Evolutionary conservation across 2,113 vertebrate genomes (phyloP).

Genomic region (Ciconia boyciana): DNA sequence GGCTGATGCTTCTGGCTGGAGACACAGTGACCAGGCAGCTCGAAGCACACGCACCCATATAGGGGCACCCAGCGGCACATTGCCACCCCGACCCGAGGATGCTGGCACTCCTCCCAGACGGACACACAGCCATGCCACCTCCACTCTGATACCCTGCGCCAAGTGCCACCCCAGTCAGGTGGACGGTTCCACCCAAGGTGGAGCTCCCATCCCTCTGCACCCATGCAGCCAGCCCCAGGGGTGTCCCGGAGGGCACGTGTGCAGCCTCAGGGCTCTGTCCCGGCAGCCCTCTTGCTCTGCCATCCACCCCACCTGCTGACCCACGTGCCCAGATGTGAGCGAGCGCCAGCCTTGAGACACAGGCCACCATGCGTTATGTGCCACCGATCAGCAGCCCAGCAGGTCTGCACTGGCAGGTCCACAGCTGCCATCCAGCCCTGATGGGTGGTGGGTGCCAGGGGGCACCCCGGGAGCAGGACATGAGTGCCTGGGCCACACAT

Average conservation of each 20-base stretch:
- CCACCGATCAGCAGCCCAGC: not conserved
- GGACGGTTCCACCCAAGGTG: not conserved
- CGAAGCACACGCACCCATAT: rapidly evolving
- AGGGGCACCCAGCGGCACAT: not conserved
- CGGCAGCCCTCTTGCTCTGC: not conserved
- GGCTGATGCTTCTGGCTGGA: not conserved
- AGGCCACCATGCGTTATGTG: not conserved
- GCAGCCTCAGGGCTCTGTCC: not conserved
- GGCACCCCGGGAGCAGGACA: not conserved
- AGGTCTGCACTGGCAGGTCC: rapidly evolving
- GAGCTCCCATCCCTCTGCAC: not conserved
- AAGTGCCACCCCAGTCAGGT: not conserved
- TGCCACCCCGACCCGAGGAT: rapidly evolving
- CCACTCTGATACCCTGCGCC: not conserved
- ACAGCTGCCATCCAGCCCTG: not conserved
- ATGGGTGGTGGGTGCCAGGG: not conserved
- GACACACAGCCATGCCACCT: not conserved
- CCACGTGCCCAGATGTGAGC: not conserved
- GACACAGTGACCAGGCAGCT: not conserved
- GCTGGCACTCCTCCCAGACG: not conserved
- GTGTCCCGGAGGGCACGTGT: not conserved
- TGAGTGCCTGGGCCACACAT: not conserved
- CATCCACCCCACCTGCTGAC: not conserved
- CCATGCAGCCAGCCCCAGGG: not conserved
- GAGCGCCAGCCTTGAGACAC: not conserved